Evolutionary conservation across 2,113 vertebrate genomes (phyloP), one percentile per base, ranked within the genome.

Genomic region (Megaceryle maxima): DNA sequence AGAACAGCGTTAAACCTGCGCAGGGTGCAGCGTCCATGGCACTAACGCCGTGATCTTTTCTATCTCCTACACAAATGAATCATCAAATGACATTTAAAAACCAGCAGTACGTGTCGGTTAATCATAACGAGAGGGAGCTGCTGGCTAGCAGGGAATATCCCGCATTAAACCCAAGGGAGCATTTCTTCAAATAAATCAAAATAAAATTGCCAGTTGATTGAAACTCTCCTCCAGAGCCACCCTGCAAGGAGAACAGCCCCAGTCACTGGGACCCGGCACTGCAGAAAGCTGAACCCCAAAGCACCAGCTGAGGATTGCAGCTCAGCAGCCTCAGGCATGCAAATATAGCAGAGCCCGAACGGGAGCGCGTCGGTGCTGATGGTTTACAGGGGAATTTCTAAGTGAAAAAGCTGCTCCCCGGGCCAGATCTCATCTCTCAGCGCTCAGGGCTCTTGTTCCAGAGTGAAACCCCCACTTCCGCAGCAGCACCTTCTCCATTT

Each of bases 401-500:
- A 53, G 60, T 5, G 22, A 66, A 82, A 76, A 83, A 93, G 91
- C 94, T 41, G 66, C 56, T 94, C 43, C 35, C 46, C 0, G 0
- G 69, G 84, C 11, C 77, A 73, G 87, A 46, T 85, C 70, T 85
- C 85, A 56, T 64, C 83, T 74, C 84, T 50, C 8, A 3, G 31
- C 13, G 8, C 59, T 6, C 35, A 37, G 67, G 24, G 75, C 76
- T 84, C 79, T 50, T 5, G 66, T 90, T 96, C 76, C 92, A 4
- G 37, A 92, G 82, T 21, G 26, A 96, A 96, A 95, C 92, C 92
- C 82, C 89, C 84, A 87, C 90, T 96, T 97, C 96, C 62, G 68
- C 90, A 76, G 82, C 82, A 60, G 62, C 2, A 28, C 60, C 59
- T 97, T 97, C 96, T 93, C 56, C 91, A 95, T 97, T 96, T 88